Evolutionary conservation across 2,797 vertebrate genomes (phyloP).

Genomic region (Molossus alvarezi): DNA sequence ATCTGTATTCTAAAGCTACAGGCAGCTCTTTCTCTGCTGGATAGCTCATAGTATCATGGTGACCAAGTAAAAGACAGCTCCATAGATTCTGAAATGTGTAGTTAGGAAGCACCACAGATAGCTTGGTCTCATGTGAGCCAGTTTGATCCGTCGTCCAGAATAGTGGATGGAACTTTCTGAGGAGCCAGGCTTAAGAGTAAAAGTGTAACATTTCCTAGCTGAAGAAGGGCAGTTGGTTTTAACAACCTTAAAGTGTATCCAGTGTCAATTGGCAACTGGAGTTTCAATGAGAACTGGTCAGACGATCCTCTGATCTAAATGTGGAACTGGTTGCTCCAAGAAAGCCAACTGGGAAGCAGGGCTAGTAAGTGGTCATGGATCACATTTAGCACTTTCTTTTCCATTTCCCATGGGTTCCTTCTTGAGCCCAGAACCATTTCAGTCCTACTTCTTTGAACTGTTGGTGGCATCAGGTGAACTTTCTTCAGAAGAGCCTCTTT

Average conservation of each 20-base stretch:
- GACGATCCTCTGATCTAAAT: slow-evolving; percentile 66
- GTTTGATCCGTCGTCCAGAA: slow-evolving; percentile 79
- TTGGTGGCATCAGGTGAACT: neutral
- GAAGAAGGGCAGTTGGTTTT: slow-evolving; percentile 16
- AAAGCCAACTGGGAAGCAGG: slow-evolving; percentile 5
- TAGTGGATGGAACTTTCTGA: slow-evolving; percentile 66
- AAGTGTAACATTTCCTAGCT: neutral
- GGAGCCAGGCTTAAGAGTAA: slow-evolving; percentile 62
- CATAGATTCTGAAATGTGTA: slow-evolving; percentile 68
- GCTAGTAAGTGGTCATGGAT: neutral
- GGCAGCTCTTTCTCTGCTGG: slow-evolving; percentile 73
- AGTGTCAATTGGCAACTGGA: slow-evolving; percentile 67
- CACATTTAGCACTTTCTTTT: neutral
- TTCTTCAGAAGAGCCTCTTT: neutral
- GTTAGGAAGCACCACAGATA: slow-evolving; percentile 74
- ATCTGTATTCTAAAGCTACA: slow-evolving; percentile 78
- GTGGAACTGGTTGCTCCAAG: slow-evolving; percentile 69
- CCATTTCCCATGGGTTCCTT: neutral
- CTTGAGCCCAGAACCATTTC: neutral
- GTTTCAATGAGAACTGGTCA: slow-evolving; percentile 53
- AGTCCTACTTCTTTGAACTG: neutral
- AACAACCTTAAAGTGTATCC: slow-evolving; percentile 6
- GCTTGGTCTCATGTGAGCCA: slow-evolving; percentile 70
- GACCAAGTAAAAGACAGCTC: slow-evolving; percentile 79
- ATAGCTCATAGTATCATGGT: slow-evolving; percentile 79